These are phyloP conservation scores for Nibea coibor DNA, from an alignment of 2,113 vertebrate species.

Conservation along the genomic window DNA sequence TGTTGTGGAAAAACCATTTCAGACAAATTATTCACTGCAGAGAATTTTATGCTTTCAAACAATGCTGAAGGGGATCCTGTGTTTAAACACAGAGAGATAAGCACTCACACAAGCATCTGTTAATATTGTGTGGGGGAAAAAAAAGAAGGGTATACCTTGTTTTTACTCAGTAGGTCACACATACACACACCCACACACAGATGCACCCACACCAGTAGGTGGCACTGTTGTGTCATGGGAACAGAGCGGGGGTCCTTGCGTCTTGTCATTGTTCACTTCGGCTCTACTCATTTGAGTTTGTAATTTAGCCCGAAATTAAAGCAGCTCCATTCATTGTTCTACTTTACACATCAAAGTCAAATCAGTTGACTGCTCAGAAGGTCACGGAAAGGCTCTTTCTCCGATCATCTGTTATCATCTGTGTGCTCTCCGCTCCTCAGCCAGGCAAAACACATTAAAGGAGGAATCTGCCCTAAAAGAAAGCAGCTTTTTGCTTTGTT, in stretches of 20 bases:
- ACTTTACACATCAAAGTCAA: slow-evolving; percentile 77
- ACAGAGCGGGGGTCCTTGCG: neutral
- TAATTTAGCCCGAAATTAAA: slow-evolving; percentile 69
- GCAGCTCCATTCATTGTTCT: slow-evolving; percentile 55
- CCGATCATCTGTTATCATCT: slow-evolving; percentile 59
- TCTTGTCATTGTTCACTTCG: slow-evolving; percentile 58
- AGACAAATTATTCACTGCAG: neutral
- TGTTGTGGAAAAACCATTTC: neutral
- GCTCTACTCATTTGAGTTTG: slow-evolving; percentile 64
- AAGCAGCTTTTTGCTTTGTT: neutral
- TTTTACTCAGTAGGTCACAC: slow-evolving; percentile 23
- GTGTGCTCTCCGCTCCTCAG: slow-evolving; percentile 29
- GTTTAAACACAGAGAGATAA: neutral
- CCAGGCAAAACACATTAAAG: slow-evolving; percentile 46
- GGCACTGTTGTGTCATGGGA: slow-evolving; percentile 68
- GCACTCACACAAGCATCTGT: neutral
- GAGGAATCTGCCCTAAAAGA: slow-evolving; percentile 14
- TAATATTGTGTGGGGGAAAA: neutral
- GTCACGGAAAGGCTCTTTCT: slow-evolving; percentile 55
- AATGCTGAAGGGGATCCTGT: neutral
- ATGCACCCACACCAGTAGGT: slow-evolving; percentile 53
- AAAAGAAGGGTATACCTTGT: neutral
- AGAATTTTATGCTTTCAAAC: neutral
- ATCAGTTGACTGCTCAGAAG: slow-evolving; percentile 65
- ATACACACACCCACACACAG: neutral